A percentile compares a stretch with the other conserved stretches of the same genome.
Evolutionary conservation across 37 sponge, comb jelly and placozoan species (phyloP).

Genomic region (Spongia lamella): DNA sequence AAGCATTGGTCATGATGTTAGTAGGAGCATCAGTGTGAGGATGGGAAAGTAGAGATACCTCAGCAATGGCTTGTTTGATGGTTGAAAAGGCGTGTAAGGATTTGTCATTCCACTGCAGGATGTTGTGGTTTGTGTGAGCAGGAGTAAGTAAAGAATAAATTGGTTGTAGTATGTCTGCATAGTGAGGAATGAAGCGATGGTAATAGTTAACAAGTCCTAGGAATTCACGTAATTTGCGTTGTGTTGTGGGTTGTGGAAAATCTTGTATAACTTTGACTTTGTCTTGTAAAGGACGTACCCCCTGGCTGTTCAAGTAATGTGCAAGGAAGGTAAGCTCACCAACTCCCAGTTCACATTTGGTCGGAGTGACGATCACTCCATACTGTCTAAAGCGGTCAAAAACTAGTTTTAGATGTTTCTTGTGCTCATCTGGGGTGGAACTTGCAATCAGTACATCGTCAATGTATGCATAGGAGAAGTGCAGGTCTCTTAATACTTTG

Average conservation of each 20-base stretch:
- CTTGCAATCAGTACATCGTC: constrained; percentile 59
- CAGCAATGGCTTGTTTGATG: constrained; percentile 30
- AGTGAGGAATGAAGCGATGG: constrained; percentile 47
- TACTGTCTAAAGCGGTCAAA: constrained; percentile 21
- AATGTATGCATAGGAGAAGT: too few relatives aligned
- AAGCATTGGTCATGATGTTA: constrained; percentile 53
- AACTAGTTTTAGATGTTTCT: constrained; percentile 39
- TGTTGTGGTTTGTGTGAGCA: too few relatives aligned
- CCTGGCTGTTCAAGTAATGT: background rate
- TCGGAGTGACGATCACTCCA: background rate
- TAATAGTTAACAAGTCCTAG: constrained; percentile 62
- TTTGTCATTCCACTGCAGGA: constrained; percentile 14
- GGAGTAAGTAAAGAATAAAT: too few relatives aligned
- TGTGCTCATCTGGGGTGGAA: constrained; percentile 37
- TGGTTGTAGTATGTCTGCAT: too few relatives aligned
- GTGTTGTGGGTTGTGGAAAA: constrained; percentile 9
- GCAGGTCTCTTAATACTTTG: constrained; percentile 50
- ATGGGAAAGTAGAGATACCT: constrained; percentile 34
- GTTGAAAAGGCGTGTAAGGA: constrained; percentile 19
- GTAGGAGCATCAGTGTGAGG: constrained; percentile 41
- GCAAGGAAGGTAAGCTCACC: constrained; percentile 55
- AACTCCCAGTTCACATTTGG: too few relatives aligned
- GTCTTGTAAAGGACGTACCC: background rate
- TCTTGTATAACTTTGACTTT: background rate
- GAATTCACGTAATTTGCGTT: constrained; percentile 44